phyloP scores from a whole-genome alignment of 2,113 vertebrate species.

The Triplophysa siluroides region DNA sequence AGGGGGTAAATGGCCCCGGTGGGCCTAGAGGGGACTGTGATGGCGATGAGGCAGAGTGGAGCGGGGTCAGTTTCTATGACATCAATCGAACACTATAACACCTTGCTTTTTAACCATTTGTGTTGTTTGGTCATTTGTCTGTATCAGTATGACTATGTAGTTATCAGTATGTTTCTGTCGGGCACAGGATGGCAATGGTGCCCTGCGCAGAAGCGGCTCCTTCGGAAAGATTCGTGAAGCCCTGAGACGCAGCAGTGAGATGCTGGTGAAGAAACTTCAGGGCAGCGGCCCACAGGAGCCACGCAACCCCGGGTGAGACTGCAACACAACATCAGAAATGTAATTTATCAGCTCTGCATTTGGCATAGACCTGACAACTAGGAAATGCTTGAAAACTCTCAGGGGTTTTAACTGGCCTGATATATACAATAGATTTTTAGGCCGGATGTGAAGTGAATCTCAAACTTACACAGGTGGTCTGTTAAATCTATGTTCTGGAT shows the following conservation, averaged over 20 bases:
- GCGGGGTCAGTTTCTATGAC: conserved; percentile 73
- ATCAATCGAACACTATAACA: not conserved
- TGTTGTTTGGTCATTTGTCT: not conserved
- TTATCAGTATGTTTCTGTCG: conserved; percentile 50
- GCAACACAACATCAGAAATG: not conserved
- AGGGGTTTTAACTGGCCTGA: not conserved
- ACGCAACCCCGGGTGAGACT: conserved; percentile 79
- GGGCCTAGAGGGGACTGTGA: conserved; percentile 66
- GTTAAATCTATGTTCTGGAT: too few relatives aligned
- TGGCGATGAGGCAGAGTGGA: conserved; percentile 83
- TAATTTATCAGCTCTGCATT: not conserved
- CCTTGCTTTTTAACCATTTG: not conserved
- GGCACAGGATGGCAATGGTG: conserved; percentile 80
- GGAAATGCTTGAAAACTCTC: not conserved
- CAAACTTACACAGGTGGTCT: too few relatives aligned
- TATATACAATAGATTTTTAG: too few relatives aligned
- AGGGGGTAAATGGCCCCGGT: conserved; percentile 59
- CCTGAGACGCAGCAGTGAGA: conserved; percentile 86
- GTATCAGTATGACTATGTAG: not conserved
- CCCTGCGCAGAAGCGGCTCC: conserved; percentile 82
- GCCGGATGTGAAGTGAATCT: too few relatives aligned
- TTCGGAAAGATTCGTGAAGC: conserved; percentile 87
- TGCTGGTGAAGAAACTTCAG: conserved; percentile 89
- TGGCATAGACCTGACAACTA: not conserved
- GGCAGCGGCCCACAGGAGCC: conserved; percentile 82